These are phyloP conservation scores for Trialeurodes vaporariorum DNA, from an alignment of 1,140 invertebrate species.

Conservation along the genomic window DNA sequence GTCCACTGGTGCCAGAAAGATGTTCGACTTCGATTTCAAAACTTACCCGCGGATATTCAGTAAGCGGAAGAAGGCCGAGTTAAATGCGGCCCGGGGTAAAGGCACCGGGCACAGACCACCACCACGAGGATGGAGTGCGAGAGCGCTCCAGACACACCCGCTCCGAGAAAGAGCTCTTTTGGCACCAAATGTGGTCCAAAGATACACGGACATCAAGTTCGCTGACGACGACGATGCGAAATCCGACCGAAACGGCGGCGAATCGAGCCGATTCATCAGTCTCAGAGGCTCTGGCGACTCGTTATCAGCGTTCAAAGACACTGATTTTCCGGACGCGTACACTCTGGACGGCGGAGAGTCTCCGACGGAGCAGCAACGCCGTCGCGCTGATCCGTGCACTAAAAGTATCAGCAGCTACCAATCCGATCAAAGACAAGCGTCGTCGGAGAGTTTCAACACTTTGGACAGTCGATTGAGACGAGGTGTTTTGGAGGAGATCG, in stretches of 20 bases:
- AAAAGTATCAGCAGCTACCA: slow-evolving; percentile 27
- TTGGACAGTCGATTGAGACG: slow-evolving; percentile 20
- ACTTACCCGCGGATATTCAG: slow-evolving; percentile 63
- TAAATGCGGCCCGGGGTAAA: slow-evolving; percentile 19
- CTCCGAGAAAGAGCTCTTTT: slow-evolving; percentile 5
- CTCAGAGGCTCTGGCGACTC: slow-evolving; percentile 14
- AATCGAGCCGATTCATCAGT: background rate
- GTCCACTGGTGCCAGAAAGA: slow-evolving; percentile 23
- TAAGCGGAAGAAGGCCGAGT: slow-evolving; percentile 38
- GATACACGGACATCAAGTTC: slow-evolving; percentile 22
- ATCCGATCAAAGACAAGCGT: no score
- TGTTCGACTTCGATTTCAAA: slow-evolving; percentile 44
- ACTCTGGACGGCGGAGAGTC: slow-evolving; percentile 17
- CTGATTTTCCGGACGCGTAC: slow-evolving; percentile 21
- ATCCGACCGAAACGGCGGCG: slow-evolving; percentile 1
- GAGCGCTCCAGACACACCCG: slow-evolving; percentile 14
- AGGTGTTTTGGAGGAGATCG: slow-evolving; percentile 66
- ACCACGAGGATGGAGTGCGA: slow-evolving; percentile 19
- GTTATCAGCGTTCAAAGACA: slow-evolving; percentile 21
- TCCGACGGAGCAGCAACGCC: slow-evolving; percentile 37
- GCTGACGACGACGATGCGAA: slow-evolving; percentile 19
- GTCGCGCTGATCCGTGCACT: slow-evolving; percentile 39
- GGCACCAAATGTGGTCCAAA: slow-evolving; percentile 14
- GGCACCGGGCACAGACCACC: slow-evolving; percentile 17
- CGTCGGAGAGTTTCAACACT: background rate